Evolutionary conservation across 37 sponge, comb jelly and placozoan species (phyloP), one percentile per base, ranked within the genome.

Genomic region (Oscarella lobularis): DNA sequence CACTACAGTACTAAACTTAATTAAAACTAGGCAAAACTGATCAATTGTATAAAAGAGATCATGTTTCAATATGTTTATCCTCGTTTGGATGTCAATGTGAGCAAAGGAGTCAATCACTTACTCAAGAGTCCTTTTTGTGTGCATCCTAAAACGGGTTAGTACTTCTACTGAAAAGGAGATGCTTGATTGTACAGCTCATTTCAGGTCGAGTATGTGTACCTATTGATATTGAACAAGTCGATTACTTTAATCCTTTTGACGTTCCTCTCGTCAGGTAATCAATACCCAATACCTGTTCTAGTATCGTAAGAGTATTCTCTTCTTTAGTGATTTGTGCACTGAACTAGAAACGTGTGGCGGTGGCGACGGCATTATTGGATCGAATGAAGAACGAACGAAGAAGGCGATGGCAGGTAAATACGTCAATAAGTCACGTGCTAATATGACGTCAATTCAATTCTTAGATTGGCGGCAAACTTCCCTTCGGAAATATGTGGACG

Each of bases 81-180:
- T 31, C 48, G 99, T 27, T 79, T 98, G 67, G 99, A 98, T 66
- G 85, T 90, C 3, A 98, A 98, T 38, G 99, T 98, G 37, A 91
- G 89, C 37, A 98, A 94, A 73, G 99, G 95, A 0, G 40, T 98
- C 39, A 98, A 98, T 85, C 99, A 98, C 79, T 77, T 98, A 0
- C 80, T 98, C 29, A 98, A 98, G 84, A 94, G 95, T 39, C 99
- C 99, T 0, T 87, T 98, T 75, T 98, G 92, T 76, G 83, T 98
- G 2, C 99, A 98, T 33, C 99, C 99, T 2, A 98, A 98, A 74
- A 94, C 99, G 74, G 96, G 96, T 88, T 38, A 38, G 35, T 32
- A 80, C 1, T 20, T 35, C 14, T 70, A 70, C 27, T 70, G 73
- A 35, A 27, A 20, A 29, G 9, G 60, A 48, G 9, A 9, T 27